A percentile compares a stretch with the other conserved stretches of the same genome.
phyloP scores from a whole-genome alignment of 1,140 invertebrate species.

The Euura lappo region DNA sequence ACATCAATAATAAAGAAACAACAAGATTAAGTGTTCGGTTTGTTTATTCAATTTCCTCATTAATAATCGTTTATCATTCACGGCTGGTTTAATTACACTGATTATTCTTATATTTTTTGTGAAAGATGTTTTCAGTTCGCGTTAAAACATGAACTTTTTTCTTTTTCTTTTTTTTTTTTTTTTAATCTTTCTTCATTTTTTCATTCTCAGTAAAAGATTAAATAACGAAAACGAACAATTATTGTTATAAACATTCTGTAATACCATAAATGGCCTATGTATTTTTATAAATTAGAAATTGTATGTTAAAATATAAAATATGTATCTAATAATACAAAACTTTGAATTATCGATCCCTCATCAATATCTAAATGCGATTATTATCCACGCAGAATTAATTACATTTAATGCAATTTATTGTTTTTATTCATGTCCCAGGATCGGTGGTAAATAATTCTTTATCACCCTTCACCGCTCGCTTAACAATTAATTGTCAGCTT shows the following conservation, averaged over 20 bases:
- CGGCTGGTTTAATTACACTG: not conserved
- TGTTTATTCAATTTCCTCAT: slow-evolving; percentile 32
- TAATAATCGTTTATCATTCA: not conserved
- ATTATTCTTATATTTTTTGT: not conserved
- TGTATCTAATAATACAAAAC: slow-evolving; percentile 26
- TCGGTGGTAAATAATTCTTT: too few species aligned
- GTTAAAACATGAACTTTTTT: not conserved
- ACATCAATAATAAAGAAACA: too few species aligned
- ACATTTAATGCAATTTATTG: too few species aligned
- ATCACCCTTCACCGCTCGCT: too few species aligned
- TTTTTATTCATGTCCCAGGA: too few species aligned
- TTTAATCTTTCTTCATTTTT: not conserved
- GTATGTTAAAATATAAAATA: slow-evolving; percentile 40
- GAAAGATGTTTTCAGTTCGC: not conserved
- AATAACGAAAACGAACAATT: not conserved
- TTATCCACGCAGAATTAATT: not conserved
- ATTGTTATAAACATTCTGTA: not conserved
- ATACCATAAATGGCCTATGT: slow-evolving; percentile 38
- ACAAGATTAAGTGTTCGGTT: slow-evolving; percentile 42
- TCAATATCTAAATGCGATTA: not conserved
- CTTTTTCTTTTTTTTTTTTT: not conserved
- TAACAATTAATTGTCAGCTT: too few species aligned
- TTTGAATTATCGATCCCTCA: not conserved
- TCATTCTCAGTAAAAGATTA: not conserved
- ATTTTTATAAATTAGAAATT: slow-evolving; percentile 44